phyloP scores from a whole-genome alignment of 2,888 invertebrate species.

The Scaptomyza tumidula region DNA sequence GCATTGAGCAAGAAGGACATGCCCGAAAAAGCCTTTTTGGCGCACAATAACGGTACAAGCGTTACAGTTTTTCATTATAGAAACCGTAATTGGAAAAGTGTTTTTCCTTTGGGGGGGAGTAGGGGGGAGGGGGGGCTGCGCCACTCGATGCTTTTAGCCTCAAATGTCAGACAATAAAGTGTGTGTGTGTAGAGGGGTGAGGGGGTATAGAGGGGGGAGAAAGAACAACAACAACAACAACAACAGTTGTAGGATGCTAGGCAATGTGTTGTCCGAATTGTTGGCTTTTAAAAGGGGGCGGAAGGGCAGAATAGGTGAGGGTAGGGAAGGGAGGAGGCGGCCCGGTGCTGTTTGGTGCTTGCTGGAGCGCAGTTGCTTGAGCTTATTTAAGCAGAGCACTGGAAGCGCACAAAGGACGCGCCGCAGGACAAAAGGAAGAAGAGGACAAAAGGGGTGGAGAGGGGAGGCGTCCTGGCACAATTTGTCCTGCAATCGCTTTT shows the following conservation, averaged over 20 bases:
- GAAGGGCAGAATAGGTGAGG: not conserved
- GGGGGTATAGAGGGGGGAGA: not conserved
- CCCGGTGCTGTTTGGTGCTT: conserved; percentile 24
- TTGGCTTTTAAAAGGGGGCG: conserved; percentile 60
- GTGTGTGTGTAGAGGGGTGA: not conserved
- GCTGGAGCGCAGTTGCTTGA: conserved; percentile 63
- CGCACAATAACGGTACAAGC: conserved; percentile 61
- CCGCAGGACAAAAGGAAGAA: conserved; percentile 30
- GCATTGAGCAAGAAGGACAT: conserved; percentile 1
- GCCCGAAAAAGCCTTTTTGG: conserved; percentile 47
- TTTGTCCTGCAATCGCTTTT: conserved; percentile 77
- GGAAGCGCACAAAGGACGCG: conserved; percentile 31
- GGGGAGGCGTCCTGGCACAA: conserved; percentile 43
- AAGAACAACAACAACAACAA: not conserved
- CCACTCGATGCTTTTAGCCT: conserved; percentile 79
- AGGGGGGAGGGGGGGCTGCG: conserved; percentile 50
- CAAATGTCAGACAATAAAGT: conserved; percentile 71
- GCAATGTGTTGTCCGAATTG: conserved; percentile 75
- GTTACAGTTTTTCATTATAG: conserved; percentile 72
- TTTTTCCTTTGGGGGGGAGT: conserved; percentile 35
- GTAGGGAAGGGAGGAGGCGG: not conserved
- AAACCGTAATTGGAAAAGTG: conserved; percentile 79
- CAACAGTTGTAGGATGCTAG: conserved; percentile 17
- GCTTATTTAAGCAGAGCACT: conserved; percentile 61
- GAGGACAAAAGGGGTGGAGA: conserved; percentile 12